These are phyloP conservation scores for Pyrgilauda ruficollis DNA, from an alignment of 2,113 vertebrate species.

Conservation along the genomic window DNA sequence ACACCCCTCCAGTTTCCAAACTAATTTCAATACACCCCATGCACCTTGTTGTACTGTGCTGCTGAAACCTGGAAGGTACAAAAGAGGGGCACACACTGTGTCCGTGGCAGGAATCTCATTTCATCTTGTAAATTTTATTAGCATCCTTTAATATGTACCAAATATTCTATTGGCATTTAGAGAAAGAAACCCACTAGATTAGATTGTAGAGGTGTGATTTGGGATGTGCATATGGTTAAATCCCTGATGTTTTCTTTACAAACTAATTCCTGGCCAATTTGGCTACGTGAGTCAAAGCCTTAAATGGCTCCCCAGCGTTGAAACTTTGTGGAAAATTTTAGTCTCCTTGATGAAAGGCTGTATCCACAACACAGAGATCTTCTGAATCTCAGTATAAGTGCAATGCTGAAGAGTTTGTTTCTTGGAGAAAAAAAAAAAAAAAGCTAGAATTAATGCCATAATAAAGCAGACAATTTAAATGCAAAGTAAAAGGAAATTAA, in stretches of 20 bases:
- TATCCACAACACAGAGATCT: constrained; percentile 10
- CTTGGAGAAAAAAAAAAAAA: neutral
- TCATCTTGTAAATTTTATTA: neutral
- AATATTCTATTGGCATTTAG: neutral
- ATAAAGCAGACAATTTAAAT: constrained; percentile 1
- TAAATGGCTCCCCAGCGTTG: neutral
- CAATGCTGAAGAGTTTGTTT: neutral
- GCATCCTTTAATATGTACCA: neutral
- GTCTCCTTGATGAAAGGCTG: constrained; percentile 7
- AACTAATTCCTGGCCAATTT: constrained; percentile 25
- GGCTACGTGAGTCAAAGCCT: neutral
- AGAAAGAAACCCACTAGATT: neutral
- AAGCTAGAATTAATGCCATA: neutral
- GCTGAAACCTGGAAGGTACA: neutral
- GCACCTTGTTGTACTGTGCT: neutral
- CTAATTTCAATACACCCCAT: neutral
- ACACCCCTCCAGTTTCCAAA: neutral
- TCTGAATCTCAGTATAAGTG: neutral
- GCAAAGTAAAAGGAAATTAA: constrained; percentile 22
- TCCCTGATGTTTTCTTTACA: constrained; percentile 5
- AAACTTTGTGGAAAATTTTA: constrained; percentile 28
- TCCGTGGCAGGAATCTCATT: neutral
- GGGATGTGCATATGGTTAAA: neutral
- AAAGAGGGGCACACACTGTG: neutral
- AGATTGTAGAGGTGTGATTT: neutral